Evolutionary conservation across 2,113 vertebrate genomes (phyloP), one percentile per base, ranked within the genome.

Genomic region (Natator depressus): DNA sequence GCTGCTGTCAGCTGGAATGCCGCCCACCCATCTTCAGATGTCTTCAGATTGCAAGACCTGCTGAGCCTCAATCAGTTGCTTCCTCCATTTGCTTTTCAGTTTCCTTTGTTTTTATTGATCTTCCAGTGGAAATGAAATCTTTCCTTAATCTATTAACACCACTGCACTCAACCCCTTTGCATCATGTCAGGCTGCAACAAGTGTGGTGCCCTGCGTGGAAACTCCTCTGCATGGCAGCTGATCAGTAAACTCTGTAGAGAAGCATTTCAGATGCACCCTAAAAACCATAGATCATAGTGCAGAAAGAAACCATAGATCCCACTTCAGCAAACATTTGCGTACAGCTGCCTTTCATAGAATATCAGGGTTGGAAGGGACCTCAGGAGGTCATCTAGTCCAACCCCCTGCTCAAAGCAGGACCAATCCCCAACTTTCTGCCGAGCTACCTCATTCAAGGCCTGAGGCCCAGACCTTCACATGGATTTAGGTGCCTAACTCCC

Each of bases 91-190:
- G 91, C 59, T 88, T 91, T 79, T 50, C 46, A 49, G 69, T 6
- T 38, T 95, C 80, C 76, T 92, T 94, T 96, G 91, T 80, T 93
- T 91, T 93, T 82, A 82, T 72, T 95, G 42, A 89, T 93, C 87
- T 93, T 96, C 87, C 72, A 42, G 83, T 92, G 90, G 89, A 95
- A 93, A 96, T 62, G 0, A 91, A 95, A 91, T 89, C 49, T 93
- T 90, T 93, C 80, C 51, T 88, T 96, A 95, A 96, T 94, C 55
- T 90, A 86, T 50, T 69, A 38, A 47, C 57, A 42, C 29, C 59
- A 82, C 82, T 78, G 51, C 35, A 35, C 85, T 86, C 51, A 82
- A 84, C 82, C 76, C 25, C 91, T 93, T 93, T 83, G 85, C 38
- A 12, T 53, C 1, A 0, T 55, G 49, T 49, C 65, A 76, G 72